phyloP scores from a whole-genome alignment of 37 sponge, comb jelly and placozoan genomes.

The Beroe ovata region DNA sequence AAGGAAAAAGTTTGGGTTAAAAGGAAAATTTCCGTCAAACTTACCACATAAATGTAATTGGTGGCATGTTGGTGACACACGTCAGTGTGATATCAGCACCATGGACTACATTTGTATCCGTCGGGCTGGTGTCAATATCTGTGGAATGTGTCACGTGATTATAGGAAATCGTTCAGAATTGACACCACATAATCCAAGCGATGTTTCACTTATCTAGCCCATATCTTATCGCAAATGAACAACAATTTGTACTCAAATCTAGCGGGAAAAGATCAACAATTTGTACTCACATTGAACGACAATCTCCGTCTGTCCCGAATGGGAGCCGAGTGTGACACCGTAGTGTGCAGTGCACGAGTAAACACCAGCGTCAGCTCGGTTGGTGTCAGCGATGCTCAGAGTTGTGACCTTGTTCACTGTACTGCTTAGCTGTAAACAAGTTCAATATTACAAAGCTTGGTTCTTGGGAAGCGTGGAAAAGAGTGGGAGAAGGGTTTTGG shows the following conservation, averaged over 20 bases:
- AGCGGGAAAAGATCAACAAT: no score
- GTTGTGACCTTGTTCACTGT: neutral
- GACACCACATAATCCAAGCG: no score
- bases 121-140: neutral
- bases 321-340: neutral
- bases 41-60: neutral
- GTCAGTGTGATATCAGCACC: neutral
- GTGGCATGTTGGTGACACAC: slow-evolving; percentile 36
- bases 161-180: no score
- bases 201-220: no score
- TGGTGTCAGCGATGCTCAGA: neutral
- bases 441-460: no score
- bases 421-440: neutral
- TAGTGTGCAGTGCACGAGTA: slow-evolving; percentile 49
- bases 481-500: no score
- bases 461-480: no score
- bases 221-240: no score
- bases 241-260: no score
- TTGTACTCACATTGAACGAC: neutral
- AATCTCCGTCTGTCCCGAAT: neutral
- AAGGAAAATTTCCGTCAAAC: neutral
- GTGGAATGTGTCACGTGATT: no score
- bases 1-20: neutral
- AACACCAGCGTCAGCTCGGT: neutral
- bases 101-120: neutral